Base-by-base conservation (phyloP, 2,113 vertebrate genomes). In the Henicopernis longicauda region DNA sequence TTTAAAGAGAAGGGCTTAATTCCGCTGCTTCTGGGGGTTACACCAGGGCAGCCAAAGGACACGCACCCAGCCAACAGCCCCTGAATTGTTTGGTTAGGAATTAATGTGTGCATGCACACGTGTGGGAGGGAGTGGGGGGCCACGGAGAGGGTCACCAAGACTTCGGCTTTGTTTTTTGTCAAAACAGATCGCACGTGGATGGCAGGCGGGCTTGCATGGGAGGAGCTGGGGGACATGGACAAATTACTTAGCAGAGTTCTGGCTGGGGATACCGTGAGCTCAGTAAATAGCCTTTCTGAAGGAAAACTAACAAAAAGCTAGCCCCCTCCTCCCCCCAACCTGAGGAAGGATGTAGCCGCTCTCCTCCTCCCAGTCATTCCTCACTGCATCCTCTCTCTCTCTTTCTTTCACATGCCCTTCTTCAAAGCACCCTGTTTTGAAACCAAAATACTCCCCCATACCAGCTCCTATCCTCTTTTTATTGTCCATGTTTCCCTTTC, bases 21-120 rank as follows among this genome's bases (percentile, higher is more conserved):
- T 89, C 80, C 63, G 26, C 87, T 70, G 82, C 96, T 92, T 86
- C 92, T 92, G 87, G 82, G 80, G 95, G 92, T 97, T 88, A 84
- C 63, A n/a, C 58, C 55, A 2, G 97, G 96, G 86, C 95, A 91
- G 96, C 95, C 96, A 88, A 96, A 93, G 92, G 92, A 96, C 93
- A 93, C 20, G 49, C 82, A n/a, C 90, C 92, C 92, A 69, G 90
- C 74, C 74, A 92, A 72, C 90, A 87, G 82, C 91, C 86, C 86
- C 82, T 55, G 82, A 45, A 74, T 82, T 96, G 93, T 96, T 96
- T 96, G 92, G 71, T 80, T 90, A 96, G 78, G 88, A 93, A 74
- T 93, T 95, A 89, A 86, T 40, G 19, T 58, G 82, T 73, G 65
- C 42, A 0, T 38, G 40, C 83, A 26, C 73, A 40, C 38, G 70